phyloP scores from a whole-genome alignment of 92 coral and sea anemone species.

The Porites rus region DNA sequence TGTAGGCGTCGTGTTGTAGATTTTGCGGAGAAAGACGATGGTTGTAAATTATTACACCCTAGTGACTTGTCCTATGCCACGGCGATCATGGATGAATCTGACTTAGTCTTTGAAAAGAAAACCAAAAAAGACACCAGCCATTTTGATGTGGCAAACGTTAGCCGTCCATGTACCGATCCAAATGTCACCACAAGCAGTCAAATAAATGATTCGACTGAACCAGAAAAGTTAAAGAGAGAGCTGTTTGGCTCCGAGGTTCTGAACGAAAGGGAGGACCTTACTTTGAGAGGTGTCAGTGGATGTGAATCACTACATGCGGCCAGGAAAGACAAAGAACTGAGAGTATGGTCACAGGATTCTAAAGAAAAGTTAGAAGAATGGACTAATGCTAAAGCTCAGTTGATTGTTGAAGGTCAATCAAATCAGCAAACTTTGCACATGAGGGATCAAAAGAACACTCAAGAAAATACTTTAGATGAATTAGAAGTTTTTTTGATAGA shows the following conservation, averaged over 20 bases:
- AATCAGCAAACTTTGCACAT: neutral
- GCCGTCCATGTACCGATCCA: neutral
- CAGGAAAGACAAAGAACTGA: slow-evolving; percentile 1
- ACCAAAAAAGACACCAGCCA: neutral
- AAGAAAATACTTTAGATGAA: slow-evolving; percentile 11
- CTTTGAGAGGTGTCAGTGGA: neutral
- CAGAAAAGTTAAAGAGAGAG: slow-evolving; percentile 14
- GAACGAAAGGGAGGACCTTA: neutral
- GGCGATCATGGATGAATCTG: slow-evolving; percentile 4
- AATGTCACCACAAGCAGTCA: slow-evolving; percentile 5
- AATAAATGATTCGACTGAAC: neutral
- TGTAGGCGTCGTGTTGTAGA: neutral
- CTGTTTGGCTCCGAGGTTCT: neutral
- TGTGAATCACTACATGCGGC: slow-evolving; percentile 4
- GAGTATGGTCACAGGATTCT: neutral
- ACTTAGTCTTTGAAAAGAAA: neutral
- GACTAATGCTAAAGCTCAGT: slow-evolving; percentile 2
- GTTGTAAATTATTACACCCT: neutral
- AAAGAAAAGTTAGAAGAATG: neutral
- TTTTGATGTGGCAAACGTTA: neutral
- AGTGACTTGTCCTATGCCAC: neutral
- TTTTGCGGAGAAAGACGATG: neutral
- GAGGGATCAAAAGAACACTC: neutral
- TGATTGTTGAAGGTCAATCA: neutral
- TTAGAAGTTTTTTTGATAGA: slow-evolving; percentile 30